A percentile compares a stretch with the other conserved stretches of the same genome.
phyloP scores from a whole-genome alignment of 2,797 vertebrate species.

The Neosilurus hyrtlii region DNA sequence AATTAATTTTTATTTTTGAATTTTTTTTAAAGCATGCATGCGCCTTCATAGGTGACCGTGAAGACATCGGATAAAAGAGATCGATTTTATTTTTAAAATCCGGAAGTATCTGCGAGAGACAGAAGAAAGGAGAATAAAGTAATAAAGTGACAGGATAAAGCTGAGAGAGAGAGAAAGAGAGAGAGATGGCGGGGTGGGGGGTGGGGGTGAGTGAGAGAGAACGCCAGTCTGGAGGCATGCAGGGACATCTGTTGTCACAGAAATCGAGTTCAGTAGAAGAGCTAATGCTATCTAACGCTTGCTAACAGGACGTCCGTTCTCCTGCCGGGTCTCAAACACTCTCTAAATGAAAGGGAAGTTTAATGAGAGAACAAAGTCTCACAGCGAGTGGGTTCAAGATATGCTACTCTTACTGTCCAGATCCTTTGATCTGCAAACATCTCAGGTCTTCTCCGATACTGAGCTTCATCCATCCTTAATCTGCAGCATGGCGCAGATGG shows the following conservation, averaged over 20 bases:
- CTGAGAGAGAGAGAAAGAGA: slow-evolving; percentile 33
- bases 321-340: neutral
- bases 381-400: neutral
- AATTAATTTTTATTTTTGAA: too few relatives aligned
- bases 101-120: neutral
- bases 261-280: slow-evolving; percentile 35
- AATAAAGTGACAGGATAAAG: slow-evolving; percentile 32
- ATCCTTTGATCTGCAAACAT: neutral
- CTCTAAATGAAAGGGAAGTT: neutral
- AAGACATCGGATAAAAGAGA: neutral
- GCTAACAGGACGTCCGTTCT: slow-evolving; percentile 19
- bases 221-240: slow-evolving; percentile 40
- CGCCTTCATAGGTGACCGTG: slow-evolving; percentile 19
- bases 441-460: neutral
- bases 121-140: slow-evolving; percentile 39
- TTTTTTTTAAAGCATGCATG: neutral
- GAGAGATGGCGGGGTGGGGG: slow-evolving; percentile 26
- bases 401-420: neutral
- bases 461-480: neutral
- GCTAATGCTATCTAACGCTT: slow-evolving; percentile 11
- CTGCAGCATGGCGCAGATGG: neutral
- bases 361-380: neutral
- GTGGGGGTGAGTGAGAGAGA: slow-evolving; percentile 18
- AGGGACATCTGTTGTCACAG: slow-evolving; percentile 41
- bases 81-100: neutral